Conservation (phyloP, 1,140 invertebrate genomes). For the Aphaenogaster ashmeadi region DNA sequence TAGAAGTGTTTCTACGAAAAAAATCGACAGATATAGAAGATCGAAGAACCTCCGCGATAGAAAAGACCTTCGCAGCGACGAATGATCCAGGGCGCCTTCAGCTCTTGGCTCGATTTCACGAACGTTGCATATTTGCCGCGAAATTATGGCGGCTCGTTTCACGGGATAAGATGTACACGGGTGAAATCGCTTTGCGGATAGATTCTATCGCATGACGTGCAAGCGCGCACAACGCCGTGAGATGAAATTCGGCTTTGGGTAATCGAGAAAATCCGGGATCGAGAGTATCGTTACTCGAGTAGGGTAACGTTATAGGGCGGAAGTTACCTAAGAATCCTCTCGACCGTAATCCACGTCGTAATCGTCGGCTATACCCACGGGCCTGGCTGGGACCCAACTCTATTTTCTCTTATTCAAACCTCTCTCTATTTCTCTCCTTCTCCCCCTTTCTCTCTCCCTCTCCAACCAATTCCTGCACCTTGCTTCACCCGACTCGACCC, state of each 20-base stretch:
- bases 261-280: slow-evolving; percentile 61
- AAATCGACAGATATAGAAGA: background rate
- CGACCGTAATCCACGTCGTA: slow-evolving; percentile 66
- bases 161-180: slow-evolving; percentile 50
- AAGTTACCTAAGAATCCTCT: slow-evolving; percentile 63
- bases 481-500: slow-evolving; percentile 4
- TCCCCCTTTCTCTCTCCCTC: background rate
- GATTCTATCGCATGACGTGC: slow-evolving; percentile 57
- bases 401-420: slow-evolving; percentile 72
- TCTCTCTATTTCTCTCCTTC: background rate
- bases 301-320: slow-evolving; percentile 33
- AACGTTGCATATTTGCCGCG: slow-evolving; percentile 38
- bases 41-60: background rate
- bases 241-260: slow-evolving; percentile 60
- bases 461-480: slow-evolving; percentile 10
- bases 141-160: slow-evolving; percentile 55
- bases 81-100: background rate
- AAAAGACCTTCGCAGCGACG: background rate
- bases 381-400: slow-evolving; percentile 75
- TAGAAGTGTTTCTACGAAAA: background rate
- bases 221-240: slow-evolving; percentile 35
- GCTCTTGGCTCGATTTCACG: slow-evolving; percentile 28
- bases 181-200: slow-evolving; percentile 48
- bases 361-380: slow-evolving; percentile 50
- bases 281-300: slow-evolving; percentile 18